Evolutionary conservation across 2,797 vertebrate species (phyloP).

Genomic region (Synaphobranchus kaupii): DNA sequence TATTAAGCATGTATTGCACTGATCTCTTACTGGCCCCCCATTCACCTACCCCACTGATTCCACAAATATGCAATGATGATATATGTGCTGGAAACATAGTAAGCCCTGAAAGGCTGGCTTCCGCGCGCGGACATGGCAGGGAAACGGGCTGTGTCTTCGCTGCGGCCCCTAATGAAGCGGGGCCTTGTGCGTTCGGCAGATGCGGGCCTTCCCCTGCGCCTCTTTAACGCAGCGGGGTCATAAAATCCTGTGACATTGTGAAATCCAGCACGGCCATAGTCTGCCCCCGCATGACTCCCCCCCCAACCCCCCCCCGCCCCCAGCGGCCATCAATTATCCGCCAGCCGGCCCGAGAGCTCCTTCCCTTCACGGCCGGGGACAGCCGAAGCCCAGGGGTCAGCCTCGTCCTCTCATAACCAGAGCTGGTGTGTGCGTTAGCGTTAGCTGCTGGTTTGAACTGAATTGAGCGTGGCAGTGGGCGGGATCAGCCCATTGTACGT

Average conservation of each 20-base stretch:
- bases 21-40: not conserved
- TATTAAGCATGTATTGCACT: not conserved
- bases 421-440: not conserved
- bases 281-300: not conserved
- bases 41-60: not conserved
- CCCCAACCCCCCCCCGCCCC: not conserved
- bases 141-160: not conserved
- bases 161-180: constrained; percentile 1
- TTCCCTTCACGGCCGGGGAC: not conserved
- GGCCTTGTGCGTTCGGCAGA: constrained; percentile 1
- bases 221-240: not conserved
- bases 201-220: not conserved
- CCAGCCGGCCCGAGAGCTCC: not conserved
- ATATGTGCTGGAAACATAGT: not conserved
- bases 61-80: not conserved
- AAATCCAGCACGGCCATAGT: not conserved
- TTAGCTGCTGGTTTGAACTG: not conserved
- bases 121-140: not conserved
- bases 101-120: not conserved
- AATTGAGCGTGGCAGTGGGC: not conserved
- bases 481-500: not conserved
- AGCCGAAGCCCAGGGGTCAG: not conserved
- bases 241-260: constrained; percentile 17
- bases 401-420: not conserved
- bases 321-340: not conserved